Evolutionary conservation across 2,888 invertebrate genomes (phyloP).

Genomic region (Stratiomys singularior): DNA sequence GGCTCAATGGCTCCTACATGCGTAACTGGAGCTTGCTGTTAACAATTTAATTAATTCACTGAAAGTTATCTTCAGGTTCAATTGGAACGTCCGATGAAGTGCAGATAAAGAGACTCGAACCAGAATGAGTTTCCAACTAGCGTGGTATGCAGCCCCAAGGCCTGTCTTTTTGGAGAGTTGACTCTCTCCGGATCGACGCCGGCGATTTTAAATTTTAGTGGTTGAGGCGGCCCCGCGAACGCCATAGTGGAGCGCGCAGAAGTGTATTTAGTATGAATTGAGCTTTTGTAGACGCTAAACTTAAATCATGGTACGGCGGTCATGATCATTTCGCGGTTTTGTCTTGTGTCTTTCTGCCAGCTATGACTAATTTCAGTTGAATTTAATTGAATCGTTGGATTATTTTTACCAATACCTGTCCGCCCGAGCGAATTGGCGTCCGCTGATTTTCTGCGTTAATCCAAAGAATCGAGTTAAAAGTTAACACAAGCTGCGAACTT

Average conservation of each 20-base stretch:
- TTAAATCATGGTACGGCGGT: slow-evolving; percentile 4
- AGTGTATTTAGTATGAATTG: slow-evolving; percentile 28
- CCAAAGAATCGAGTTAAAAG: no score
- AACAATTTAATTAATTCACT: no score
- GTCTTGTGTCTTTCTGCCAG: slow-evolving; percentile 9
- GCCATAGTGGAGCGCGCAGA: not conserved
- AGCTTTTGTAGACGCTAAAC: slow-evolving; percentile 17
- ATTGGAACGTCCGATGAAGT: no score
- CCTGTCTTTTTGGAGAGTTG: slow-evolving; percentile 20
- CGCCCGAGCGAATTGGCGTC: no score
- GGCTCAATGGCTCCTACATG: no score
- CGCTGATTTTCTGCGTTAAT: slow-evolving; percentile 1
- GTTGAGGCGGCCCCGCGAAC: slow-evolving; percentile 5
- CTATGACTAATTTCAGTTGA: slow-evolving; percentile 43
- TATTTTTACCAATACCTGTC: slow-evolving; percentile 19
- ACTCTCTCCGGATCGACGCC: not conserved
- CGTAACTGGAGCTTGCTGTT: no score
- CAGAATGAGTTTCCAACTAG: not conserved
- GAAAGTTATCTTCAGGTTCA: no score
- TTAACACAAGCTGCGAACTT: no score
- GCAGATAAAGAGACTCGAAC: no score
- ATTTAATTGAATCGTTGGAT: slow-evolving; percentile 18
- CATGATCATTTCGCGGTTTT: slow-evolving; percentile 35
- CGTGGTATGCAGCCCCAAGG: not conserved
- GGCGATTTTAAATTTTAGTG: not conserved